A percentile compares a stretch with the other conserved stretches of the same genome.
These are phyloP conservation scores for Nycticebus coucang DNA, from an alignment of 2,113 vertebrate genomes.

Conservation along the genomic window DNA sequence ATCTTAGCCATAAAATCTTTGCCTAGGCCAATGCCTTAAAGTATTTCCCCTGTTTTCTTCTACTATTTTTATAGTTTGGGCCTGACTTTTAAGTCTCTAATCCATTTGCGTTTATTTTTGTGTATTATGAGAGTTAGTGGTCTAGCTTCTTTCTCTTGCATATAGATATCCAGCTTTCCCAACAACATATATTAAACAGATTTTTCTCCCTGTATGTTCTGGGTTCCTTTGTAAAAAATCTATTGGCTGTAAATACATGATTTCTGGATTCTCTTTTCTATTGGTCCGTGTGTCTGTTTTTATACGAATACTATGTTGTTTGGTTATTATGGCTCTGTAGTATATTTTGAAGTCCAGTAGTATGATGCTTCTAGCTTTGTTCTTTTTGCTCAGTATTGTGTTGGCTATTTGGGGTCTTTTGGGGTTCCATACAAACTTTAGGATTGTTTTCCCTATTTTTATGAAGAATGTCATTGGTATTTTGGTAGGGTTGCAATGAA, in stretches of 20 bases:
- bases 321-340: neutral
- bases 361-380: neutral
- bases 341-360: neutral
- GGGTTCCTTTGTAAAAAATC: neutral
- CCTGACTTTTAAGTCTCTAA: neutral
- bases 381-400: neutral
- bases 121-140: neutral
- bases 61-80: neutral
- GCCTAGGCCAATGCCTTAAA: neutral
- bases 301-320: neutral
- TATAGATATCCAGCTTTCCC: too few species aligned
- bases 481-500: neutral
- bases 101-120: neutral
- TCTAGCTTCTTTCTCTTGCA: neutral
- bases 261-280: neutral
- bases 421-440: neutral
- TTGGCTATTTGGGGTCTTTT: neutral
- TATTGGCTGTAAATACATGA: neutral
- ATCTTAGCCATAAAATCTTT: neutral
- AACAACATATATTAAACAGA: neutral
- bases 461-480: neutral
- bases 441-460: neutral
- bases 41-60: neutral
- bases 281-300: neutral
- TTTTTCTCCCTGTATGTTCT: neutral